Conservation (phyloP, 2,797 vertebrate genomes). For the Todus mexicanus region DNA sequence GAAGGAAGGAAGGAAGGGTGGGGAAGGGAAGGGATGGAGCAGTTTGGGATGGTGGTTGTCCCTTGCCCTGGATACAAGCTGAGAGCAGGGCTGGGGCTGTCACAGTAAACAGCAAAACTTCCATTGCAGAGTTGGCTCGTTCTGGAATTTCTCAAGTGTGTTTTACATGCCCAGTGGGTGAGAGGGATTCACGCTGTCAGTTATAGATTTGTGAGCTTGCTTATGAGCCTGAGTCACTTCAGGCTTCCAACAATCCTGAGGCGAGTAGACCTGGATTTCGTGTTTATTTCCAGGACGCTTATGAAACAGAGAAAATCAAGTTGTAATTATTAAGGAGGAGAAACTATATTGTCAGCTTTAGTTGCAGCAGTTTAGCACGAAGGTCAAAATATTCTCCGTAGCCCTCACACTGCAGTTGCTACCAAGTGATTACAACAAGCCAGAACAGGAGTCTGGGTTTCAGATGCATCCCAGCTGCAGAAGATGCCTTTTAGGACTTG, state of each 20-base stretch:
- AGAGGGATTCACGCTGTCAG: background rate
- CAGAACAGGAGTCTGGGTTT: background rate
- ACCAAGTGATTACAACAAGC: background rate
- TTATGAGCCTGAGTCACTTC: background rate
- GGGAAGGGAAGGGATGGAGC: background rate
- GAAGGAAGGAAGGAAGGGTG: background rate
- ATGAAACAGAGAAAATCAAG: background rate
- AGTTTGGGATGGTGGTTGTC: background rate
- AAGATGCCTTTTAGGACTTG: background rate
- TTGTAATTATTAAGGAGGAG: background rate
- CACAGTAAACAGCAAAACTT: background rate
- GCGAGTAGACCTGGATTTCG: background rate
- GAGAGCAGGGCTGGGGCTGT: background rate
- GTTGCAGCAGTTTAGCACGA: background rate
- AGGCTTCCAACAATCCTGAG: background rate
- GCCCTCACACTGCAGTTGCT: background rate
- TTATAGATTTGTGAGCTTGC: background rate
- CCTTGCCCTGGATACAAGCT: background rate
- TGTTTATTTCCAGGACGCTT: background rate
- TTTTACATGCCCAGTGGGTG: conserved; percentile 31
- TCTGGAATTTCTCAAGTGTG: background rate
- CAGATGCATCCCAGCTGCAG: background rate
- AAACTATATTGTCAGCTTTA: background rate
- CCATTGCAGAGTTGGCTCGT: background rate
- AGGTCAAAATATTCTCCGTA: background rate